These are phyloP conservation scores for Leptinotarsa peninsularis DNA, from an alignment of 2,888 invertebrate species.

Conservation along the genomic window DNA sequence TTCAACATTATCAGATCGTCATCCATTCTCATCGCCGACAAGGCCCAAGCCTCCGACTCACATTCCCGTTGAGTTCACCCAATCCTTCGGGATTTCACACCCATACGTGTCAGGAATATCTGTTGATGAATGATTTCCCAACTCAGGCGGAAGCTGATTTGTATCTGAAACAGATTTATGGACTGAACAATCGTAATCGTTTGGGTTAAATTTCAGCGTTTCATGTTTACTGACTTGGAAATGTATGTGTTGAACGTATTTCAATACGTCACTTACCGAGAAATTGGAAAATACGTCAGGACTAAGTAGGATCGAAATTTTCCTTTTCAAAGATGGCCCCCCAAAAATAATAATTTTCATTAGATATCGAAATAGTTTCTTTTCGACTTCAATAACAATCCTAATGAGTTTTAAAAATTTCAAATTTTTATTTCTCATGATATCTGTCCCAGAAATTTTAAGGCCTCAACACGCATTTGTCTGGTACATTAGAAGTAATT, in stretches of 20 bases:
- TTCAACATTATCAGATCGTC: conserved; percentile 13
- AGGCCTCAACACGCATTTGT: too few species aligned
- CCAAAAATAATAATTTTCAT: too few species aligned
- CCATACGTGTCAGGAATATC: conserved; percentile 24
- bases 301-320: too few species aligned
- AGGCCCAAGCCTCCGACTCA: conserved; percentile 14
- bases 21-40: conserved; percentile 14
- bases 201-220: not conserved
- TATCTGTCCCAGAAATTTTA: too few species aligned
- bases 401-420: too few species aligned
- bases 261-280: not conserved
- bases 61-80: conserved; percentile 11
- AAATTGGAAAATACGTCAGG: too few species aligned
- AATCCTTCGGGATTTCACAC: conserved; percentile 21
- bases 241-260: not conserved
- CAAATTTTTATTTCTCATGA: too few species aligned
- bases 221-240: not conserved
- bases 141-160: conserved; percentile 25
- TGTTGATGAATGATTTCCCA: conserved; percentile 23
- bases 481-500: too few species aligned
- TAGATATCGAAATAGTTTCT: too few species aligned
- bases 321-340: too few species aligned
- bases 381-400: too few species aligned
- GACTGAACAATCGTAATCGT: conserved; percentile 8
- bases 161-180: conserved; percentile 24